phyloP scores from a whole-genome alignment of 2,797 vertebrate genomes.

The Knipowitschia caucasica region DNA sequence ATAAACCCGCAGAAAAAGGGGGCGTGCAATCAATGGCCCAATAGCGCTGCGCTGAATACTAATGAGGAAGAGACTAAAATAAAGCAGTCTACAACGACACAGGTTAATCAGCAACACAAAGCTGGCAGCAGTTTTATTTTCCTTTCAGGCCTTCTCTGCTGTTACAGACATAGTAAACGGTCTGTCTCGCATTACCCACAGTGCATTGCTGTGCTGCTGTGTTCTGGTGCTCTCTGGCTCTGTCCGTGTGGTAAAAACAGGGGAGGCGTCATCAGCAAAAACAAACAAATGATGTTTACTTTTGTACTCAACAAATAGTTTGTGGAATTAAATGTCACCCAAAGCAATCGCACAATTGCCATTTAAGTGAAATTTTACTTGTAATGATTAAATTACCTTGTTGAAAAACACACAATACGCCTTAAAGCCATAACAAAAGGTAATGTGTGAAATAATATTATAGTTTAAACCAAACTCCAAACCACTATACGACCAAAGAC shows the following conservation, averaged over 20 bases:
- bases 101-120: slow-evolving; percentile 9
- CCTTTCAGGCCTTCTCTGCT: slow-evolving; percentile 32
- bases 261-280: slow-evolving; percentile 54
- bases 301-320: slow-evolving; percentile 29
- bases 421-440: no score
- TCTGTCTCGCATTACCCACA: slow-evolving; percentile 22
- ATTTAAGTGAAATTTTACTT: no score
- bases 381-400: no score
- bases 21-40: slow-evolving; percentile 42
- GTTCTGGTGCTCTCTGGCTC: slow-evolving; percentile 67
- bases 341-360: no score
- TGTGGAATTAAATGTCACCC: slow-evolving; percentile 17
- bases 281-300: slow-evolving; percentile 64
- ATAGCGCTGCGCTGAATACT: slow-evolving; percentile 17
- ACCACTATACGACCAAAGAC: no score
- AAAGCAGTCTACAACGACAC: not conserved
- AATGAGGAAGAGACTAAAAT: slow-evolving; percentile 20
- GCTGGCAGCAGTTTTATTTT: slow-evolving; percentile 6
- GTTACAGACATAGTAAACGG: slow-evolving; percentile 37
- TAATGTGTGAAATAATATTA: no score
- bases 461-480: no score
- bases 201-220: slow-evolving; percentile 49
- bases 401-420: no score
- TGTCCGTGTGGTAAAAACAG: slow-evolving; percentile 40
- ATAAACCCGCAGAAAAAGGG: slow-evolving; percentile 43